These are phyloP conservation scores for Oligia latruncula DNA, from an alignment of 2,888 invertebrate species.

Conservation along the genomic window DNA sequence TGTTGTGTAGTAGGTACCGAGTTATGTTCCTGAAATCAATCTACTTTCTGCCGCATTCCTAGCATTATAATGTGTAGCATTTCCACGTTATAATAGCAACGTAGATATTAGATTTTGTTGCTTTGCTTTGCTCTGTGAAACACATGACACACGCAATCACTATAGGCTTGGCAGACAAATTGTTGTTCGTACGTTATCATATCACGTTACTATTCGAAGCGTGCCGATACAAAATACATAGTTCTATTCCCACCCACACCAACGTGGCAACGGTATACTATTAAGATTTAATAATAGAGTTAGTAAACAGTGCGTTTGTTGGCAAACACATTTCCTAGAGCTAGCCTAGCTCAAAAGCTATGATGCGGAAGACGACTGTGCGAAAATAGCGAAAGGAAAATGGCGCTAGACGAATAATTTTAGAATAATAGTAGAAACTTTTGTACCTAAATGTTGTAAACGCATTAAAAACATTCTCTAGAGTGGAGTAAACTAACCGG, in stretches of 20 bases:
- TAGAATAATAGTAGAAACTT: not conserved
- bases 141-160: not conserved
- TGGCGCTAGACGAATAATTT: conserved; percentile 14
- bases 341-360: conserved; percentile 16
- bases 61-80: not conserved
- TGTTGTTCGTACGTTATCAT: conserved; percentile 26
- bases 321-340: conserved; percentile 57
- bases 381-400: conserved; percentile 47
- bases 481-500: not conserved
- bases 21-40: not conserved
- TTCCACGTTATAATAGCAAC: not conserved
- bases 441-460: not conserved
- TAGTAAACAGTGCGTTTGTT: conserved; percentile 57
- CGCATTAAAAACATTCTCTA: not conserved
- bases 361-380: conserved; percentile 56
- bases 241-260: conserved; percentile 25
- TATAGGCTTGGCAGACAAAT: conserved; percentile 28
- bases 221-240: conserved; percentile 26
- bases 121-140: not conserved
- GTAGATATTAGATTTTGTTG: too few species aligned
- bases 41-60: not conserved
- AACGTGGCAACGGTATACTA: conserved; percentile 44
- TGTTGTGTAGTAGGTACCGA: too few species aligned
- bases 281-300: conserved; percentile 49
- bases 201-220: conserved; percentile 19